phyloP scores from a whole-genome alignment of 2,797 vertebrate species.

The Fratercula arctica region DNA sequence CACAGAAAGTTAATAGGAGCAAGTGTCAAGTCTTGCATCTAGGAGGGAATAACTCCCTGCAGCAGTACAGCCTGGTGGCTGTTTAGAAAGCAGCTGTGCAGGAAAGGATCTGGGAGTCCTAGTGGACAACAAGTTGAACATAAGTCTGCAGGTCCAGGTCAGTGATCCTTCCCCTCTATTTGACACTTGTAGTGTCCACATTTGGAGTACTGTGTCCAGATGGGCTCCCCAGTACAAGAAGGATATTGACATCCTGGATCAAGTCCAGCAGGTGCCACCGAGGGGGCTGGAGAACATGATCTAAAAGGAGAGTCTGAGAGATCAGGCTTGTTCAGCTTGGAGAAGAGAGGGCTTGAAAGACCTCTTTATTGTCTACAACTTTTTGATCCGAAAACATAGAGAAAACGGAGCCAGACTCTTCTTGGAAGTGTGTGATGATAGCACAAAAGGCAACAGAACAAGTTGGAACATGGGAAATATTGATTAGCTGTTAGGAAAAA shows the following conservation, averaged over 20 bases:
- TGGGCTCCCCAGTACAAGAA: neutral
- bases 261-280: neutral
- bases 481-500: neutral
- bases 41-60: neutral
- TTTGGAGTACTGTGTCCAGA: neutral
- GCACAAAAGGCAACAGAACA: neutral
- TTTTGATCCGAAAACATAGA: neutral
- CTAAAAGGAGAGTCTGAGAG: neutral
- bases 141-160: neutral
- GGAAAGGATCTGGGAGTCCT: neutral
- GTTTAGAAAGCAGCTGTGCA: neutral
- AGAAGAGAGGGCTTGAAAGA: neutral
- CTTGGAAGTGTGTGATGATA: neutral
- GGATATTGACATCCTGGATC: neutral
- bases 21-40: neutral
- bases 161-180: neutral
- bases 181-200: neutral
- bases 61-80: neutral
- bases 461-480: neutral
- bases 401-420: neutral
- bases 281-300: neutral
- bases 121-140: neutral
- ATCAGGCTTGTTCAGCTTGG: neutral
- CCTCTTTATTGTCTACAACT: neutral
- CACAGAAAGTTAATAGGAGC: neutral